Percentiles rank a stretch among this genome's conserved stretches.
These are phyloP conservation scores for Pollimyrus isidori DNA, from an alignment of 2,113 vertebrate genomes.

Conservation along the genomic window DNA sequence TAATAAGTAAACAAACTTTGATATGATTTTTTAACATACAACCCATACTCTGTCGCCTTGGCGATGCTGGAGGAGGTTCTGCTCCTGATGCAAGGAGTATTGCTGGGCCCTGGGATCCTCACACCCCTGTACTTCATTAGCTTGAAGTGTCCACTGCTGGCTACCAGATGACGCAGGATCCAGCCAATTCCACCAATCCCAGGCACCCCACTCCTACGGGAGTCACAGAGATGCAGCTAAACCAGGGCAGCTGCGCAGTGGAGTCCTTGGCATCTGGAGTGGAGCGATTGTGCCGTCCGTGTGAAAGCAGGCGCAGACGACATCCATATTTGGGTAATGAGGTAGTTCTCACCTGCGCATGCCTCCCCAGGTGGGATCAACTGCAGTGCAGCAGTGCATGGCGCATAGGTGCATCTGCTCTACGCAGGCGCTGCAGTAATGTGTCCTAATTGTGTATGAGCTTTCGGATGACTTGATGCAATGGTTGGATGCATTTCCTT, in stretches of 20 bases:
- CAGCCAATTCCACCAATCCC: neutral
- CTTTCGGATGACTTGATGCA: conserved; percentile 90
- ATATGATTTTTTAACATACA: neutral
- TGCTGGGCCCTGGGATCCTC: neutral
- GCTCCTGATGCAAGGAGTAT: neutral
- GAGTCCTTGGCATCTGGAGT: neutral
- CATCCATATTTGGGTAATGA: neutral
- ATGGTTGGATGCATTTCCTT: conserved; percentile 67
- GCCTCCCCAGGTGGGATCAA: conserved; percentile 84
- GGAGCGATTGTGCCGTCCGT: neutral
- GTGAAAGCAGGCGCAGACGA: neutral
- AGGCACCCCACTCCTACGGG: neutral
- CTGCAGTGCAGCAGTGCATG: conserved; percentile 78
- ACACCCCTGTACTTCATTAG: neutral
- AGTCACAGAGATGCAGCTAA: neutral
- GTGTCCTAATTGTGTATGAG: conserved; percentile 80
- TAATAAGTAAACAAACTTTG: neutral
- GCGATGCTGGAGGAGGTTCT: neutral
- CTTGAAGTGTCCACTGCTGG: neutral
- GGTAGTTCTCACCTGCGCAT: conserved; percentile 81
- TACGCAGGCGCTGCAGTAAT: conserved; percentile 82
- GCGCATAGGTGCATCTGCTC: conserved; percentile 84
- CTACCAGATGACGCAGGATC: neutral
- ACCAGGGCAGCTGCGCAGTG: neutral
- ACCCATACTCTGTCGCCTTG: neutral